Percentiles rank a stretch among this genome's conserved stretches.
These are phyloP conservation scores for Poecilia picta DNA, from an alignment of 2,797 vertebrate species.

Conservation along the genomic window DNA sequence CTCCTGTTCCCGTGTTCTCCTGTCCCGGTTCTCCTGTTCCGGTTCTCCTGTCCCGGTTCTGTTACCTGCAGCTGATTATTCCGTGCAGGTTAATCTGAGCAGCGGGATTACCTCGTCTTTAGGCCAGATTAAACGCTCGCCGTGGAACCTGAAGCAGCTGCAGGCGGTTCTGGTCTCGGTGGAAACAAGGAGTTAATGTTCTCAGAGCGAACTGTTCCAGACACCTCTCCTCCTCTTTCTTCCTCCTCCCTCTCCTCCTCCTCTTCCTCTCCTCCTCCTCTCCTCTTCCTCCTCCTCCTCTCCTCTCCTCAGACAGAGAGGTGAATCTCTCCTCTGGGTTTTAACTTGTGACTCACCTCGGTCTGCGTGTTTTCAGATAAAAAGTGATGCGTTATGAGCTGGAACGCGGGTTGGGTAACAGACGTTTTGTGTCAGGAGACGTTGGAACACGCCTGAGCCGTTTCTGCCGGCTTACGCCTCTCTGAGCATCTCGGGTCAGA, in stretches of 20 bases:
- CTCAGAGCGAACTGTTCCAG: constrained; percentile 8
- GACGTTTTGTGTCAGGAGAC: not conserved
- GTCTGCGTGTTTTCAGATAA: not conserved
- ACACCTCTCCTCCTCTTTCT: not conserved
- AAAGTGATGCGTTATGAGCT: too few relatives aligned
- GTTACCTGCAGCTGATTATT: too few relatives aligned
- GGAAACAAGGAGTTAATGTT: constrained; percentile 32
- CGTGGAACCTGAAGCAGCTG: not conserved
- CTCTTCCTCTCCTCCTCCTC: too few relatives aligned
- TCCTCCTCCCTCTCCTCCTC: not conserved
- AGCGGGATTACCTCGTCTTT: too few relatives aligned
- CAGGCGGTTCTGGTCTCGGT: not conserved
- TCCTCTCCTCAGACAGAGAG: constrained; percentile 16
- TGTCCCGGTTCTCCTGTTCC: too few relatives aligned
- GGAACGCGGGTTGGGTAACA: not conserved
- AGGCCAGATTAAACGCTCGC: too few relatives aligned
- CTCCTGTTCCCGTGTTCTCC: too few relatives aligned
- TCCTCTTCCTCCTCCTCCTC: too few relatives aligned
- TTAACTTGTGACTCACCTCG: constrained; percentile 5
- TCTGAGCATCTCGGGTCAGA: not conserved
- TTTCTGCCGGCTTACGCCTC: not conserved
- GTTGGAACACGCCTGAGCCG: not conserved
- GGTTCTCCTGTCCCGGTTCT: too few relatives aligned
- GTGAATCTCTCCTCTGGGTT: not conserved
- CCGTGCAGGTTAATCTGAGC: too few relatives aligned